These are phyloP conservation scores for Microtus richardsoni DNA, from an alignment of 2,113 vertebrate genomes.

Conservation along the genomic window DNA sequence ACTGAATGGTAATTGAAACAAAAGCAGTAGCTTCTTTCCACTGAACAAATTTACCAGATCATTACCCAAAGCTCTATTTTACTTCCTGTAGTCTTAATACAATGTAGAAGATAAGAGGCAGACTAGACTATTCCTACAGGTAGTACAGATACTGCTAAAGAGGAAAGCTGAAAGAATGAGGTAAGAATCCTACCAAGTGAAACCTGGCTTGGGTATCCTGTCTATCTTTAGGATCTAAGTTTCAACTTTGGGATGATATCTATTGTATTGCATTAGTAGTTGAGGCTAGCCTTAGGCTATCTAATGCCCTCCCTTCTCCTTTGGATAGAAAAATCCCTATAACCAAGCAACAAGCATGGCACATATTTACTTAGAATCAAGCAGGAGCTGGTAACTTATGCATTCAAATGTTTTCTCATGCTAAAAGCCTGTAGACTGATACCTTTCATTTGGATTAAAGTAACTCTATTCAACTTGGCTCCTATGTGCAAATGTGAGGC, in stretches of 20 bases:
- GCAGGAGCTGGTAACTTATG: neutral
- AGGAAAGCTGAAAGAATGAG: constrained; percentile 6
- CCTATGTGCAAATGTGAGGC: neutral
- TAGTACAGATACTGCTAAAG: constrained; percentile 9
- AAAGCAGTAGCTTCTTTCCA: constrained; percentile 45
- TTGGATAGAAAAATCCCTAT: neutral
- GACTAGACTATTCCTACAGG: neutral
- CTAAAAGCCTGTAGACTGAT: neutral
- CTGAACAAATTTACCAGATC: constrained; percentile 59
- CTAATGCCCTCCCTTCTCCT: neutral
- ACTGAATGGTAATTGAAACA: constrained; percentile 11
- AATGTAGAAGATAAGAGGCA: neutral
- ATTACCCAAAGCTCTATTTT: constrained; percentile 58
- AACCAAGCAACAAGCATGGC: neutral
- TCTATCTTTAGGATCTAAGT: neutral
- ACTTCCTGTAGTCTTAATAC: constrained; percentile 28
- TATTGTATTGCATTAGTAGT: neutral
- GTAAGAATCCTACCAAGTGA: neutral
- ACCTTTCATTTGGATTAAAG: neutral
- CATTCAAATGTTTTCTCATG: constrained; percentile 7
- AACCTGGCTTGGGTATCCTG: neutral
- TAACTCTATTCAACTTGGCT: constrained; percentile 8
- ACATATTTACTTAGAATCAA: neutral
- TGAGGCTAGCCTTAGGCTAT: neutral
- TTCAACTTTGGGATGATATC: neutral